Percentiles rank a stretch among this genome's conserved stretches.
Evolutionary conservation across 2,888 invertebrate genomes (phyloP).

Genomic region (Xanthostigma xanthostigma): DNA sequence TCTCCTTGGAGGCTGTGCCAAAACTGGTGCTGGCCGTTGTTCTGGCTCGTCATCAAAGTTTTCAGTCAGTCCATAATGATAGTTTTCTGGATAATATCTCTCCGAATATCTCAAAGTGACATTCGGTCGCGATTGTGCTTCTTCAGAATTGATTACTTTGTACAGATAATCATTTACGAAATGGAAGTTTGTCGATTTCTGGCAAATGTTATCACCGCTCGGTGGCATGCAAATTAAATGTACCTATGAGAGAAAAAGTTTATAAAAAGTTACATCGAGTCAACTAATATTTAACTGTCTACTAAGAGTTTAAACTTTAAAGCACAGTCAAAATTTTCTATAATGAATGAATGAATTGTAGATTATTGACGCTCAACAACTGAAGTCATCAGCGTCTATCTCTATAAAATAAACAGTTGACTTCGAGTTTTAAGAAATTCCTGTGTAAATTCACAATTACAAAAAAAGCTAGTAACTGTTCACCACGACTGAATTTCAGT

Average conservation of each 20-base stretch:
- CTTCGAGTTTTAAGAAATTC: too few species aligned
- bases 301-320: background rate
- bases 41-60: slow-evolving; percentile 32
- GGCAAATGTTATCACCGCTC: slow-evolving; percentile 75
- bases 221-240: slow-evolving; percentile 90
- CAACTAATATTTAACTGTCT: background rate
- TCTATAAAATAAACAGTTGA: too few species aligned
- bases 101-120: slow-evolving; percentile 66
- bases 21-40: slow-evolving; percentile 22
- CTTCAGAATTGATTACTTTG: slow-evolving; percentile 72
- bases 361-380: too few species aligned
- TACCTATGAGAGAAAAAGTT: slow-evolving; percentile 39
- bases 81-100: slow-evolving; percentile 68
- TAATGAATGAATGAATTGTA: too few species aligned
- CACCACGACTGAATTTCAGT: too few species aligned
- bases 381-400: too few species aligned
- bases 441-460: too few species aligned
- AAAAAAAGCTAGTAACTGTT: too few species aligned
- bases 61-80: slow-evolving; percentile 39
- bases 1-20: slow-evolving; percentile 20
- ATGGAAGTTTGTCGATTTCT: slow-evolving; percentile 76
- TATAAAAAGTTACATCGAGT: slow-evolving; percentile 19
- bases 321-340: background rate
- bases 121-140: slow-evolving; percentile 66
- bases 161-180: slow-evolving; percentile 88